Base-by-base conservation (phyloP, 2,888 invertebrate genomes). In the Xylota segnis region DNA sequence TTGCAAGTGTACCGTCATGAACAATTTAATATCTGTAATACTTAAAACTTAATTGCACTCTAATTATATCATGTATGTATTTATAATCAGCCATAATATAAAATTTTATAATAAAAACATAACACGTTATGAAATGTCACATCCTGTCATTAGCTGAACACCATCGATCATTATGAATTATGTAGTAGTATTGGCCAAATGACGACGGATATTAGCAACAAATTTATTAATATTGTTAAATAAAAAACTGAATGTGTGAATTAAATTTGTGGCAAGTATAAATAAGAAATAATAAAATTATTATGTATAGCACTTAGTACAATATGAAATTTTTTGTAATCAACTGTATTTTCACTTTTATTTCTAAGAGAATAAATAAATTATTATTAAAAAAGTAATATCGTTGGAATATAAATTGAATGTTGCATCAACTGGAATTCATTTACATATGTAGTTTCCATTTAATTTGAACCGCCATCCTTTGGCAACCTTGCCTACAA, bases 341-440 rank as follows among this genome's bases (percentile, higher is more conserved):
- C 77, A 61, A 61, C 63, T 81, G 32, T 70, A 65, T 58, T 79
- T 79, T 70, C 70, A 75, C 27, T 43, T 63, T 37, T 58, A 79
- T 75, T 68, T 58, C n/a, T 84, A 76, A 81, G 84, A 54, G 14
- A 75, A 81, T 84, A 81, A 84, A 84, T 84, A 84, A 84, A 84
- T 84, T 84, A 84, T 84, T 84, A 34, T 14, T 43, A 43, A 43
- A 43, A 50, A 61, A 58, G 34, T 29, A 37, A 50, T 9, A 12
- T 5, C 2, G 18, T 45, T 16, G 29, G n/a, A 1, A 14, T 43
- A 23, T 23, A 23, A 23, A 23, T 2, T 23, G 3, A 23, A 1
- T 23, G 23, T n/a, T n/a, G n/a, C n/a, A n/a, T n/a, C n/a, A n/a
- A n/a, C n/a, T n/a, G n/a, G n/a, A n/a, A n/a, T n/a, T n/a, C n/a